These are phyloP conservation scores for Trachemys scripta DNA, from an alignment of 2,113 vertebrate genomes.

Conservation along the genomic window DNA sequence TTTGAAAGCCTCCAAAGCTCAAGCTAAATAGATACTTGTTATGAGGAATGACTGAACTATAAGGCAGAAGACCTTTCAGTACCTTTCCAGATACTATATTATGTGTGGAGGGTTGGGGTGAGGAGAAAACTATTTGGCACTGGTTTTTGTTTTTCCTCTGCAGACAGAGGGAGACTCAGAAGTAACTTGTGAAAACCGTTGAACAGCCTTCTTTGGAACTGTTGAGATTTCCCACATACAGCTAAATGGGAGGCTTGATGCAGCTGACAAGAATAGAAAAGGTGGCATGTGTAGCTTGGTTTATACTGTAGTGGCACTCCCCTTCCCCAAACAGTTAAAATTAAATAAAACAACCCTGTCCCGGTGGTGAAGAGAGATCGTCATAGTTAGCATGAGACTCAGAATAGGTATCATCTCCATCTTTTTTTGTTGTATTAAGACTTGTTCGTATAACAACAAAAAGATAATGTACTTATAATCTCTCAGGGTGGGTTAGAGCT, in stretches of 20 bases:
- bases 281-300: conserved; percentile 15
- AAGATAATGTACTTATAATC: neutral
- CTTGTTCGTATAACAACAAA: neutral
- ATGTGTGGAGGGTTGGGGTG: neutral
- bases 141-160: neutral
- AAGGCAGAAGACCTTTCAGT: neutral
- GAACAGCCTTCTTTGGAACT: neutral
- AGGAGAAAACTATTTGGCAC: neutral
- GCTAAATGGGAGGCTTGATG: neutral
- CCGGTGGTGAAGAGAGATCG: neutral
- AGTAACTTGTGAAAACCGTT: neutral
- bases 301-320: conserved; percentile 30
- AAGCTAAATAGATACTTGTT: rapidly evolving
- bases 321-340: conserved; percentile 52
- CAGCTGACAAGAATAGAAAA: neutral
- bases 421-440: neutral
- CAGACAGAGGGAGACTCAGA: no score
- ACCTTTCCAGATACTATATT: neutral
- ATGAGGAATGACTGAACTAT: neutral
- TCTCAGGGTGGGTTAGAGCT: no score
- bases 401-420: neutral
- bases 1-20: conserved; percentile 2
- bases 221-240: neutral
- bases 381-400: rapidly evolving
- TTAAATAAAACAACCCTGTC: conserved; percentile 19